A percentile compares a stretch with the other conserved stretches of the same genome.
Conservation (phyloP, 2,797 vertebrate species). For the Malurus leucopterus region DNA sequence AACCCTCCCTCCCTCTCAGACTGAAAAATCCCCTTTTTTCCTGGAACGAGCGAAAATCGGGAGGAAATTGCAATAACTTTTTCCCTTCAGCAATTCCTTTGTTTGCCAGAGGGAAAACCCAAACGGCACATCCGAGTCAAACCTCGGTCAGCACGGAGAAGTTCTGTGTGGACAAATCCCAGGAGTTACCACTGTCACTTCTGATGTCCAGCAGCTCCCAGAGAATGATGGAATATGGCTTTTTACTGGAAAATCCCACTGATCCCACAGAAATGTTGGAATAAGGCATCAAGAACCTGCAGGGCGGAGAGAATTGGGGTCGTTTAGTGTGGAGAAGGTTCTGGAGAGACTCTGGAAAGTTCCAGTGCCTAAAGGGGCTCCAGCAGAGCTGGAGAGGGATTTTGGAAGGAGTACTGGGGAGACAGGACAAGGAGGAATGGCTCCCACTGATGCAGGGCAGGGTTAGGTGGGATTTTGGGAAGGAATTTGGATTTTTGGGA, state of each 20-base stretch:
- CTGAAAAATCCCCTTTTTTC: not conserved
- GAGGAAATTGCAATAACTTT: not conserved
- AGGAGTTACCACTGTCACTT: not conserved
- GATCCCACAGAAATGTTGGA: fast-evolving
- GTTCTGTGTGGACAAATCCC: not conserved
- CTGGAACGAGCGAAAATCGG: not conserved
- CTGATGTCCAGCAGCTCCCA: not conserved
- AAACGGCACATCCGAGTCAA: not conserved
- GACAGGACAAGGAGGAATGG: not conserved
- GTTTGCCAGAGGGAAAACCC: not conserved
- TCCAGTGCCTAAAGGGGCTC: not conserved
- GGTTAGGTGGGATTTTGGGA: not conserved
- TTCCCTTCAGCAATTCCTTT: not conserved
- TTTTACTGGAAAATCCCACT: not conserved
- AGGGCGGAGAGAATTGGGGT: not conserved
- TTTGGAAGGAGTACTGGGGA: not conserved
- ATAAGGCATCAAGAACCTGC: fast-evolving
- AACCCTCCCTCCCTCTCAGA: not conserved
- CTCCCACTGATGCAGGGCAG: not conserved
- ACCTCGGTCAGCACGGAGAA: not conserved
- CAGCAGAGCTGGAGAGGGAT: not conserved
- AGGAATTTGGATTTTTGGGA: not conserved
- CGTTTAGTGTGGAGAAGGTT: not conserved
- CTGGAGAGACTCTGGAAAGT: not conserved
- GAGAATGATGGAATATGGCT: fast-evolving